Evolutionary conservation across 2,797 vertebrate genomes (phyloP).

Genomic region (Tympanoctomys barrerae): DNA sequence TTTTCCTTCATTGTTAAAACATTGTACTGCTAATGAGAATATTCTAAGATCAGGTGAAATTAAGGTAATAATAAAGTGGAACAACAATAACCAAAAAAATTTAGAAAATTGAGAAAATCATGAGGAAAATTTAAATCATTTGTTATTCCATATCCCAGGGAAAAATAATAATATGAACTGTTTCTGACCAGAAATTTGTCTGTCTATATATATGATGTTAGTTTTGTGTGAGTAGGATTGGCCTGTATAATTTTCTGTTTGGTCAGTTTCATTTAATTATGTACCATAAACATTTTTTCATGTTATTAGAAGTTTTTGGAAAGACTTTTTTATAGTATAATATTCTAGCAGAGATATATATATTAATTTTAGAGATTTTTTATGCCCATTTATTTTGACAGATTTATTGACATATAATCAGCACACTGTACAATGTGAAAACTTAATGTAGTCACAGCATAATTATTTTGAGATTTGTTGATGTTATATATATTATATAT

Average conservation of each 20-base stretch:
- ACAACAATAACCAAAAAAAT: not conserved
- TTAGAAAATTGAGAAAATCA: slow-evolving; percentile 29
- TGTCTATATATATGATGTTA: not conserved
- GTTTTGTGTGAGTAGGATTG: not conserved
- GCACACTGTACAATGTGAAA: slow-evolving; percentile 5
- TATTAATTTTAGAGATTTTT: not conserved
- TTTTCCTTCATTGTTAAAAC: slow-evolving; percentile 19
- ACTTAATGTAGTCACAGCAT: slow-evolving; percentile 39
- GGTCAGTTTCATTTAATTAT: not conserved
- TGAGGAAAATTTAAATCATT: slow-evolving; percentile 51
- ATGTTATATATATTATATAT: not conserved
- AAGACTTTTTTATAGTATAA: slow-evolving; percentile 50
- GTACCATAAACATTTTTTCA: not conserved
- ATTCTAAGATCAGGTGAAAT: not conserved
- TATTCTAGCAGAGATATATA: not conserved
- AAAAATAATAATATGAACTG: not conserved
- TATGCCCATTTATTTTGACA: not conserved
- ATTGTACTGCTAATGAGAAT: slow-evolving; percentile 36
- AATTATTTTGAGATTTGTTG: slow-evolving; percentile 49
- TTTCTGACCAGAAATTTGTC: slow-evolving; percentile 31
- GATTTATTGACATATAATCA: slow-evolving; percentile 27
- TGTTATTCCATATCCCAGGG: not conserved
- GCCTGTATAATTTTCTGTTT: slow-evolving; percentile 14
- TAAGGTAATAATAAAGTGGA: slow-evolving; percentile 15
- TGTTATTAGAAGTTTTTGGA: slow-evolving; percentile 27